phyloP scores from a whole-genome alignment of 2,888 invertebrate species.

The Xanthorhoe spadicearia region DNA sequence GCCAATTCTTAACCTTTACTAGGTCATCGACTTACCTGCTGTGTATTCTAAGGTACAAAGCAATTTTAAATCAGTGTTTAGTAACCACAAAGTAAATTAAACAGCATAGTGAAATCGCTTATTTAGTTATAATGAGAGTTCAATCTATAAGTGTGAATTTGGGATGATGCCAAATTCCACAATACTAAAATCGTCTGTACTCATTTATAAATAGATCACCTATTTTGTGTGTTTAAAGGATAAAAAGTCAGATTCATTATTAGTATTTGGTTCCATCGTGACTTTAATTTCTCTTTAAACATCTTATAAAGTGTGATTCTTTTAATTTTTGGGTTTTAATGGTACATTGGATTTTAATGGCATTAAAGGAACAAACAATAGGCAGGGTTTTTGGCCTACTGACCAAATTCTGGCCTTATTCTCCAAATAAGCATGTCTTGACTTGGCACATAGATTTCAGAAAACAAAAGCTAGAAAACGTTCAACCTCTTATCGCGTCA shows the following conservation, averaged over 20 bases:
- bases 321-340: conserved; percentile 10
- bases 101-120: neutral
- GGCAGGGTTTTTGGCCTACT: too few relatives aligned
- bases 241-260: conserved; percentile 10
- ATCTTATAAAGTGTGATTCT: conserved; percentile 10
- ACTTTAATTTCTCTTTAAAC: neutral
- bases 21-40: too few relatives aligned
- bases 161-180: conserved; percentile 30
- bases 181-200: conserved; percentile 27
- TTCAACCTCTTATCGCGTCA: too few relatives aligned
- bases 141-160: conserved; percentile 28
- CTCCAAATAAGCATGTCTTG: too few relatives aligned
- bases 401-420: too few relatives aligned
- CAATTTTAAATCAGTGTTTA: neutral
- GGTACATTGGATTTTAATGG: too few relatives aligned
- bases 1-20: too few relatives aligned
- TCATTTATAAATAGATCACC: conserved; percentile 29
- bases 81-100: neutral
- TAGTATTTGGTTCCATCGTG: neutral
- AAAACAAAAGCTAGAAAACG: too few relatives aligned
- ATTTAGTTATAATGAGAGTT: conserved; percentile 18
- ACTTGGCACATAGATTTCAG: too few relatives aligned
- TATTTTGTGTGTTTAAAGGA: conserved; percentile 26
- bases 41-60: neutral
- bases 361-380: neutral